These are phyloP conservation scores for Amniataba percoides DNA, from an alignment of 2,797 vertebrate genomes.

Conservation along the genomic window DNA sequence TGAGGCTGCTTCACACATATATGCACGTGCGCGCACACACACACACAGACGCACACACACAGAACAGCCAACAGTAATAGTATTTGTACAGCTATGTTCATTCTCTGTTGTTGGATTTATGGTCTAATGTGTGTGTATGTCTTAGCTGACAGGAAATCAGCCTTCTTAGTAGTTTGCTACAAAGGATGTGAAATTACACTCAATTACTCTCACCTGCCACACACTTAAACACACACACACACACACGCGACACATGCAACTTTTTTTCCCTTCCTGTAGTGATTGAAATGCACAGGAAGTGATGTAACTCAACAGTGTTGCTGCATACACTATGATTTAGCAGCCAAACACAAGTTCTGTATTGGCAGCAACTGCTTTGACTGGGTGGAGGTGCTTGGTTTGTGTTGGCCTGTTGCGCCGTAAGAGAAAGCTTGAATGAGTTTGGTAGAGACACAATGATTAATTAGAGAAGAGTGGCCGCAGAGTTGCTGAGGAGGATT, in stretches of 20 bases:
- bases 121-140: conserved; percentile 34
- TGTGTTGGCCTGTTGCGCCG: neutral
- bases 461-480: neutral
- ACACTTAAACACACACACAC: conserved; percentile 4
- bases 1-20: conserved; percentile 7
- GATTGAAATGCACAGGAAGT: conserved; percentile 63
- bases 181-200: conserved; percentile 76
- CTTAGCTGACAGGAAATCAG: conserved; percentile 71
- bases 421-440: neutral
- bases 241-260: neutral
- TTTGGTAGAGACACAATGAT: neutral
- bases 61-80: conserved; percentile 8
- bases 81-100: conserved; percentile 25
- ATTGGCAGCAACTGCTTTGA: conserved; percentile 11
- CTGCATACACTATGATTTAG: conserved; percentile 18
- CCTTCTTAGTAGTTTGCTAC: conserved; percentile 61
- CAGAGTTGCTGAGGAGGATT: neutral
- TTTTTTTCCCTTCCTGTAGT: conserved; percentile 47
- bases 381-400: neutral
- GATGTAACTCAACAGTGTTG: conserved; percentile 44
- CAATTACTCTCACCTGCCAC: conserved; percentile 58
- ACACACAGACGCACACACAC: neutral
- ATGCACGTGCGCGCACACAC: neutral
- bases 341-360: conserved; percentile 1
- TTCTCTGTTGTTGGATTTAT: conserved; percentile 38